Evolutionary conservation across 2,797 vertebrate species (phyloP), one percentile per base, ranked within the genome.

Genomic region (Tenualosa ilisha): DNA sequence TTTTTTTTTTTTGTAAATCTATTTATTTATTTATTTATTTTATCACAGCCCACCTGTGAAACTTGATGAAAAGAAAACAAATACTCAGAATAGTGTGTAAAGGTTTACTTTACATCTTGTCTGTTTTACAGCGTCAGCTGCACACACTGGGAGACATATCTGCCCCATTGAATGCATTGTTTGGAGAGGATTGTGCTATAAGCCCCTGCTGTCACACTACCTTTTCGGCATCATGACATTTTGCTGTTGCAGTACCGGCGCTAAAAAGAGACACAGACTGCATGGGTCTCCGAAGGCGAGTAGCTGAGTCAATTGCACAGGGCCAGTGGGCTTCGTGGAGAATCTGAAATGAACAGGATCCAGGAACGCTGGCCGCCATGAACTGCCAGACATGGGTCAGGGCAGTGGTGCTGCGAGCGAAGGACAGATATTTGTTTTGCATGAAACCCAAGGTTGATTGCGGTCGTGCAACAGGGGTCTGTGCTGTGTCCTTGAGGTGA

Each of bases 351-450:
- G 85, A 85, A 89, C 54, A 51, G 75, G 87, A 87, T 89, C 81
- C 59, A 54, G 81, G 85, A 86, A 81, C 68, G 63, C 63, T 81
- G 87, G 54, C 81, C 51, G 50, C 49, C 56, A 82, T 85, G 84
- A 91, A 89, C 86, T 81, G 81, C 56, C 86, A 82, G 83, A 84
- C 84, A 61, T 87, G 82, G 85, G 88, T 87, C 81, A 86, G 65
- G 82, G 53, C 51, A 61, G 56, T 50, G 82, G 24, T 22, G 72
- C 72, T 79, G 72, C 7, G 37, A 82, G 85, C 86, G 82, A 90
- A 84, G 68, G 84, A 88, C 82, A 84, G 83, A 37, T 87, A 83
- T 88, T 89, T 90, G 84, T 90, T 88, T 79, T 89, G 85, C 81
- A 82, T 83, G 68, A 59, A 87, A 83, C 84, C 84, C 85, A 86